Evolutionary conservation across 1,140 invertebrate species (phyloP).

Genomic region (Lordiphosa mommai): DNA sequence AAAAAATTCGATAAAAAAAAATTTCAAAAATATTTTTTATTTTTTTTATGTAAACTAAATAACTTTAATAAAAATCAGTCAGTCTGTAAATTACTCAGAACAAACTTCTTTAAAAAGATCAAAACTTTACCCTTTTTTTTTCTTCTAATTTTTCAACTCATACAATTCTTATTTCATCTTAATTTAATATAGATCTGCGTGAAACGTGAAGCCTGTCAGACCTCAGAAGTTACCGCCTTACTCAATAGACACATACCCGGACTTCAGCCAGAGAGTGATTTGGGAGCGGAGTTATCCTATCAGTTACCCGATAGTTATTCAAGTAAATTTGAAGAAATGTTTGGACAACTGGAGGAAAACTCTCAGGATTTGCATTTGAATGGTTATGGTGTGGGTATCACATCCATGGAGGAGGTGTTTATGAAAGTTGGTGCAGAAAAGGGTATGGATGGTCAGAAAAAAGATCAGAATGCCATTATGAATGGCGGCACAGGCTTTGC

Average conservation of each 20-base stretch:
- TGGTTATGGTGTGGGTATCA: constrained; percentile 96
- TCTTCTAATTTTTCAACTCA: too few species aligned
- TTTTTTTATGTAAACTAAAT: too few species aligned
- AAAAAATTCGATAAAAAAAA: too few species aligned
- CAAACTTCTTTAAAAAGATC: too few species aligned
- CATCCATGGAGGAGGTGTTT: constrained; percentile 94
- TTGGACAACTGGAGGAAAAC: constrained; percentile 52
- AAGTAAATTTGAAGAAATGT: constrained; percentile 61
- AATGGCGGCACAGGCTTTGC: constrained; percentile 31
- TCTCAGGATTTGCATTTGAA: constrained; percentile 80
- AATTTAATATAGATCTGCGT: too few species aligned
- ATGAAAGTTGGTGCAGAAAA: constrained; percentile 81
- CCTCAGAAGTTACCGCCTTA: constrained; percentile 51
- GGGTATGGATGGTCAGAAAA: constrained; percentile 17
- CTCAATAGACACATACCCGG: constrained; percentile 62
- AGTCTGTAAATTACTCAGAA: too few species aligned
- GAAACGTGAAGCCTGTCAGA: constrained; percentile 57
- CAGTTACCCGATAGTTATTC: constrained; percentile 55
- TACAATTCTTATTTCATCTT: too few species aligned
- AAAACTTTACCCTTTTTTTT: too few species aligned
- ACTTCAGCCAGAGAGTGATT: constrained; percentile 58
- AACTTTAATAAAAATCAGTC: too few species aligned
- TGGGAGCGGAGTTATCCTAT: constrained; percentile 70
- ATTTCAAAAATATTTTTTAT: too few species aligned
- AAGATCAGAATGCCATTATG: constrained; percentile 31